Percentiles rank a stretch among this genome's conserved stretches.
Conservation (phyloP, 2,113 vertebrate species). For the Fregetta grallaria region DNA sequence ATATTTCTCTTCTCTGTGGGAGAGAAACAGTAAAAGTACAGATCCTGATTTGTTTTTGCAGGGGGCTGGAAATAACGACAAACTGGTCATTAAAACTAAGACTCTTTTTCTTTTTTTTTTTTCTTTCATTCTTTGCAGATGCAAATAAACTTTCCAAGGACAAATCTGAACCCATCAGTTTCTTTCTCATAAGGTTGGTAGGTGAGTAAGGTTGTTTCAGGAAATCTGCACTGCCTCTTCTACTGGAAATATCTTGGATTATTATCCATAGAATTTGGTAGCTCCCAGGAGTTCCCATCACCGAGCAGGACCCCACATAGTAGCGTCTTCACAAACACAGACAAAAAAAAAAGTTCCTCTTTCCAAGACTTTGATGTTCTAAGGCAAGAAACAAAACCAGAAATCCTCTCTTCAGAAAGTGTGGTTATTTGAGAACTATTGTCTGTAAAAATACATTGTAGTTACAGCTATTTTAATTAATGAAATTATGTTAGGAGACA, state of each 20-base stretch:
- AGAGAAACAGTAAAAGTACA: conserved; percentile 53
- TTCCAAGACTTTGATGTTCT: neutral
- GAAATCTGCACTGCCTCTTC: neutral
- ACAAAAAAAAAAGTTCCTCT: accelerated
- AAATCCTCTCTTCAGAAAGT: neutral
- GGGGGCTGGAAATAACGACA: conserved; percentile 8
- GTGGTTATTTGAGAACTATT: neutral
- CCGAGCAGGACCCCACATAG: neutral
- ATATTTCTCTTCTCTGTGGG: conserved; percentile 44
- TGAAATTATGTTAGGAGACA: neutral
- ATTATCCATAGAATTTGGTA: neutral
- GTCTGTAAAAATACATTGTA: neutral
- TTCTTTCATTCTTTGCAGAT: neutral
- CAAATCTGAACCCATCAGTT: neutral
- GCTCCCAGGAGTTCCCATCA: neutral
- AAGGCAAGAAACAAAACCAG: neutral
- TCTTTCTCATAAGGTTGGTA: neutral
- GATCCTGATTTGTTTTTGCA: conserved; percentile 41
- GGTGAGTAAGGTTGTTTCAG: neutral
- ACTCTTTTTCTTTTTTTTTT: neutral
- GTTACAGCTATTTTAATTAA: neutral
- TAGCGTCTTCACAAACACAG: neutral
- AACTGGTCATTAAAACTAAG: conserved; percentile 41
- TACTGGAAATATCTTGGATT: neutral
- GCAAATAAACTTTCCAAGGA: conserved; percentile 5